phyloP scores from a whole-genome alignment of 1,140 invertebrate species.

The Maconellicoccus hirsutus region DNA sequence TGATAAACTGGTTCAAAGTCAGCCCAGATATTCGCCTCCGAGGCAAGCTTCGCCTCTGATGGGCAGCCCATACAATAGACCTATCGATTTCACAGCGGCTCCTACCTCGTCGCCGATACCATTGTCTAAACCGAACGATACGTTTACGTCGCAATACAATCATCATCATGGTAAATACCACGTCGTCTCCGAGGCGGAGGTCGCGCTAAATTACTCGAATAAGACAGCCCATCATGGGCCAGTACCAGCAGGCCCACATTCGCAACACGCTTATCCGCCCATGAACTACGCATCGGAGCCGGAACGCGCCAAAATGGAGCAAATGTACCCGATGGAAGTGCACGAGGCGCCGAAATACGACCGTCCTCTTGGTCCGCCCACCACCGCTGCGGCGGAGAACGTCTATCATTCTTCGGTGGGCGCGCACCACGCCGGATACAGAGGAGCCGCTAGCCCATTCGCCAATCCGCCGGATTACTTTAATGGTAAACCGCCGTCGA shows the following conservation, averaged over 20 bases:
- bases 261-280: not conserved
- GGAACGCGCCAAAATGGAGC: not conserved
- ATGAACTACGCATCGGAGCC: not conserved
- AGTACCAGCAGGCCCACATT: too few relatives aligned
- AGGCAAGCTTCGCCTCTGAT: not conserved
- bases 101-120: not conserved
- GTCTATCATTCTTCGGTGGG: not conserved
- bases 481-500: not conserved
- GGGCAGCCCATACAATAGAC: not conserved
- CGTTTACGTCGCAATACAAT: not conserved
- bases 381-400: not conserved
- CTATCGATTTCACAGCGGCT: not conserved
- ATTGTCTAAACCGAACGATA: not conserved
- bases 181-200: not conserved
- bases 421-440: not conserved
- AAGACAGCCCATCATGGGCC: not conserved
- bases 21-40: not conserved
- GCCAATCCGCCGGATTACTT: not conserved
- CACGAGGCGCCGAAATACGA: not conserved
- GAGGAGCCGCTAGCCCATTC: not conserved
- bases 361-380: not conserved
- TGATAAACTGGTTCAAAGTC: not conserved
- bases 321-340: not conserved
- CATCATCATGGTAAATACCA: slow-evolving; percentile 13
- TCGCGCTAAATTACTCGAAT: slow-evolving; percentile 5